Evolutionary conservation across 2,888 invertebrate species (phyloP), one percentile per base, ranked within the genome.

Genomic region (Cetonia aurata): DNA sequence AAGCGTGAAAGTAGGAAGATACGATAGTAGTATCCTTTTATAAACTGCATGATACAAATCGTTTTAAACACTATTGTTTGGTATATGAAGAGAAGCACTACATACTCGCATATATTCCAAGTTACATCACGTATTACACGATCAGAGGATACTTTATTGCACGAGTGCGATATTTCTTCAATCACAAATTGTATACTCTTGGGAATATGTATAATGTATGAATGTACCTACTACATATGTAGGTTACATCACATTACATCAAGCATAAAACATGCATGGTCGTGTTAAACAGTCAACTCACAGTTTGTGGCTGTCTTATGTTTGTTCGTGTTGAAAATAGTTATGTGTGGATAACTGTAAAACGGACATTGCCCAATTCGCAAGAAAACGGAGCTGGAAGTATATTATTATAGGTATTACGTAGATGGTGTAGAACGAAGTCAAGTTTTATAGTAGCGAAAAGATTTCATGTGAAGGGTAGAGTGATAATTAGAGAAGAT

Each of bases 321-420:
- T 33, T 57, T 48, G 31, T 33, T 67, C 57, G 46, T 46, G 56
- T 46, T 33, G 56, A 67, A 56, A 56, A 67, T 56, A 50, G 33
- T 52, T 48, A 44, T 53, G 37, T 53, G 53, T 13, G 42, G 56
- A 56, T 67, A 67, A 56, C 67, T 33, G 67, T 67, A 57, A 33
- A 67, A 46, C 25, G 37, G 46, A 25, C 31, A 46, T 48, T 67
- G 37, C 53, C 67, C 25, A 67, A 42, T 67, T 53, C 67, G 13
- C 44, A 53, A 53, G 42, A 62, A 62, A 62, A 31, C 33, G 48
- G 48, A 62, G 37, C 41, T 25, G 15, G 25, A 59, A 59, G 19
- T 25, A 25, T 42, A 44, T 33, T 15, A 33, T 31, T 62, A 31
- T 25, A 41, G 57, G 25, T 10, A 37, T 57, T n/a, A 10, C 33